Conservation (phyloP, 1,140 invertebrate species). For the Acromyrmex charruanus region DNA sequence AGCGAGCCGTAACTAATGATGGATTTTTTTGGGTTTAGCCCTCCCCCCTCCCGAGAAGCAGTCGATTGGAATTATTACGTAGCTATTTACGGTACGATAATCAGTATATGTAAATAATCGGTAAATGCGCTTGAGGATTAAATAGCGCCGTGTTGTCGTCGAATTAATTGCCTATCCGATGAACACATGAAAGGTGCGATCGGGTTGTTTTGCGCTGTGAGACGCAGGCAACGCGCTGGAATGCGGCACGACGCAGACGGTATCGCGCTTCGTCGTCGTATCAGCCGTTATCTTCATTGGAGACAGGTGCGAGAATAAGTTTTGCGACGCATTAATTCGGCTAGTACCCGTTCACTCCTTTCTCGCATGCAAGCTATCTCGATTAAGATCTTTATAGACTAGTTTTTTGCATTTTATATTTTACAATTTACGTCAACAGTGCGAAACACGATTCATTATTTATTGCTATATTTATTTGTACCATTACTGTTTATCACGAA, state of each 20-base stretch:
- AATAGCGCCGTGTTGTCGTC: not conserved
- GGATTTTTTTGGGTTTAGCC: not conserved
- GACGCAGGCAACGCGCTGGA: slow-evolving; percentile 51
- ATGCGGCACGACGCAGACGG: slow-evolving; percentile 59
- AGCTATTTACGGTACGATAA: not conserved
- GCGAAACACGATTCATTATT: not conserved
- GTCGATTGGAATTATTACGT: not conserved
- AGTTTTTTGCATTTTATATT: not conserved
- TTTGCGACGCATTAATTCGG: slow-evolving; percentile 57
- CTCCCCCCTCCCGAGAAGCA: not conserved
- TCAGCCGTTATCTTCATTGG: slow-evolving; percentile 65
- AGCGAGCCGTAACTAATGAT: not conserved
- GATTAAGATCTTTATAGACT: not conserved
- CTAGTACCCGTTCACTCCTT: not conserved
- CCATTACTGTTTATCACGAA: not conserved
- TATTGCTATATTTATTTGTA: not conserved
- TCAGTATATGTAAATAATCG: too few relatives aligned
- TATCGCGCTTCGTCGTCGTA: slow-evolving; percentile 60
- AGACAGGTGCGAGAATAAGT: slow-evolving; percentile 69
- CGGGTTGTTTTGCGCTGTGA: slow-evolving; percentile 46
- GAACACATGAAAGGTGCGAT: slow-evolving; percentile 15
- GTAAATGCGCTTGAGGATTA: not conserved
- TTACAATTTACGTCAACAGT: not conserved
- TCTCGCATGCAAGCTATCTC: not conserved
- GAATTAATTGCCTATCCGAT: slow-evolving; percentile 30